A percentile compares a stretch with the other conserved stretches of the same genome.
These are phyloP conservation scores for Mirounga angustirostris DNA, from an alignment of 2,113 vertebrate genomes.

Conservation along the genomic window DNA sequence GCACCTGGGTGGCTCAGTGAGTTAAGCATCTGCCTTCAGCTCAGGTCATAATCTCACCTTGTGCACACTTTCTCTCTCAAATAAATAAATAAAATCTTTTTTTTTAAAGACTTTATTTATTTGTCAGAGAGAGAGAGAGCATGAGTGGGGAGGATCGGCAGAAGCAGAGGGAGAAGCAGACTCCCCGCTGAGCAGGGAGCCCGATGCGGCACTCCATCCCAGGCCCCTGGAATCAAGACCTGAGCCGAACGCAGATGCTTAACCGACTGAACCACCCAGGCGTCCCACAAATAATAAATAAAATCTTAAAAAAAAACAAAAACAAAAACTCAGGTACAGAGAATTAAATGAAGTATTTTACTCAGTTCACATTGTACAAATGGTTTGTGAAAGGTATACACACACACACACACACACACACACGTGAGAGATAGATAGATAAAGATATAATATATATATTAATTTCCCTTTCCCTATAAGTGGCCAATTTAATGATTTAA, in stretches of 20 bases:
- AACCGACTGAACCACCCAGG: too few relatives aligned
- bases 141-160: too few relatives aligned
- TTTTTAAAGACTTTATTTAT: too few relatives aligned
- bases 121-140: too few relatives aligned
- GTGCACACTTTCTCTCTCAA: neutral
- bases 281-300: neutral
- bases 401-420: neutral
- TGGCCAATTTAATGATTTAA: neutral
- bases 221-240: too few relatives aligned
- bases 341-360: conserved; percentile 28
- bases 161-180: too few relatives aligned
- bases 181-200: too few relatives aligned
- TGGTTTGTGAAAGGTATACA: neutral
- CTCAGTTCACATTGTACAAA: neutral
- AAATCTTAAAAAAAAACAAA: neutral
- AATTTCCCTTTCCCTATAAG: neutral
- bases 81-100: neutral
- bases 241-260: too few relatives aligned
- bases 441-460: neutral
- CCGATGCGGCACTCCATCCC: too few relatives aligned
- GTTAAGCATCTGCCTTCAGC: neutral
- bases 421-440: too few relatives aligned
- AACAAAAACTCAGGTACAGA: neutral
- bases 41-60: neutral
- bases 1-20: neutral